Conservation (phyloP, 2,888 invertebrate species). For the Polylopha cassiicola region DNA sequence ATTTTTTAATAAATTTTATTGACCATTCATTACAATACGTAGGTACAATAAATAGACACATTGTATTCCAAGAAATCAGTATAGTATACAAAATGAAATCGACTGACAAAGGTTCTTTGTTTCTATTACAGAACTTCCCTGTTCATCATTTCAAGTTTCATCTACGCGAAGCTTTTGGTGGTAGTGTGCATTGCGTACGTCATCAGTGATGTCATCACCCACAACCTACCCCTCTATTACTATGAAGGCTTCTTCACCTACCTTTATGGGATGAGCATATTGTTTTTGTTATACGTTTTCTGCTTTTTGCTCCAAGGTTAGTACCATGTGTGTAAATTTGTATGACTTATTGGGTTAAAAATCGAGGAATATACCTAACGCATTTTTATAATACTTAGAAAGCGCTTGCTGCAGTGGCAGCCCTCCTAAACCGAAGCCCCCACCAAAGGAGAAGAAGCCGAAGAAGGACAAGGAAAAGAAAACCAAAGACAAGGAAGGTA, state of each 20-base stretch:
- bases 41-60: slow-evolving; percentile 12
- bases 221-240: slow-evolving; percentile 93
- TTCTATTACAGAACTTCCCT: slow-evolving; percentile 88
- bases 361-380: no score
- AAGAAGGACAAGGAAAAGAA: slow-evolving; percentile 82
- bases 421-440: slow-evolving; percentile 81
- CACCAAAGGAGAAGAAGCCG: slow-evolving; percentile 82
- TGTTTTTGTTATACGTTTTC: slow-evolving; percentile 95
- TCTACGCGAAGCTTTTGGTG: slow-evolving; percentile 95
- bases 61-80: slow-evolving; percentile 11
- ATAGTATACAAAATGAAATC: slow-evolving; percentile 10
- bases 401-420: slow-evolving; percentile 89
- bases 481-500: slow-evolving; percentile 79
- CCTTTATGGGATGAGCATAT: slow-evolving; percentile 93
- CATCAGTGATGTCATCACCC: slow-evolving; percentile 95
- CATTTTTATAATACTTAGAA: slow-evolving; percentile 72
- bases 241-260: slow-evolving; percentile 98
- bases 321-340: slow-evolving; percentile 25
- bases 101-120: slow-evolving; percentile 25
- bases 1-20: no score
- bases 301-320: slow-evolving; percentile 92
- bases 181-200: slow-evolving; percentile 96
- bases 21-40: no score
- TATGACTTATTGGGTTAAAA: neutral
- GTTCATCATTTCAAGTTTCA: slow-evolving; percentile 96